These are phyloP conservation scores for Montipora foliosa DNA, from an alignment of 64 coral and sea anemone genomes.

Conservation along the genomic window DNA sequence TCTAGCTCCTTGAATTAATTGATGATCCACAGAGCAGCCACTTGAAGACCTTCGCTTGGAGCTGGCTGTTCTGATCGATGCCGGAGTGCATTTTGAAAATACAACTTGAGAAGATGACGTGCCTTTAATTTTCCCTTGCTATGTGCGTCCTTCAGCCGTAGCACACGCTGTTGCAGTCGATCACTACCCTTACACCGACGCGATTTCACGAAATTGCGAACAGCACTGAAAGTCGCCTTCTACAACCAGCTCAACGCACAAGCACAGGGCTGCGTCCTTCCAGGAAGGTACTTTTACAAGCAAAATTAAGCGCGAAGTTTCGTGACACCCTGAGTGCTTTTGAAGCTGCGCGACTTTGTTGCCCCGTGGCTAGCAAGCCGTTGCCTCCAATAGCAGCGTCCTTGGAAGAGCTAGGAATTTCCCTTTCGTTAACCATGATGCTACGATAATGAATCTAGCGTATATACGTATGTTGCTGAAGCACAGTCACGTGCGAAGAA, in stretches of 20 bases:
- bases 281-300: not conserved
- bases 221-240: slow-evolving; percentile 12
- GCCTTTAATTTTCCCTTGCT: slow-evolving; percentile 11
- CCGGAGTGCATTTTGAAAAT: slow-evolving; percentile 18
- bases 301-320: slow-evolving; percentile 8
- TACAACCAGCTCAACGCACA: slow-evolving; percentile 1
- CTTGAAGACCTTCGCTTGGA: slow-evolving; percentile 40
- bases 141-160: not conserved
- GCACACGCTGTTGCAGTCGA: too few relatives aligned
- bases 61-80: slow-evolving; percentile 31
- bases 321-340: not conserved
- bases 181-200: too few relatives aligned
- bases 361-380: not conserved
- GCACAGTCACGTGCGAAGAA: not conserved
- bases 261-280: slow-evolving; percentile 33
- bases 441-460: slow-evolving; percentile 28
- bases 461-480: slow-evolving; percentile 28
- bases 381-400: slow-evolving; percentile 21
- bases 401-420: slow-evolving; percentile 42
- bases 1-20: slow-evolving; percentile 12
- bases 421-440: slow-evolving; percentile 37
- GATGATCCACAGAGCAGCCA: slow-evolving; percentile 11
- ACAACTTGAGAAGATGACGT: not conserved
- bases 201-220: slow-evolving; percentile 30
- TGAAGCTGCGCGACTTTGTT: slow-evolving; percentile 25